Conservation (phyloP, 1,140 invertebrate genomes). For the Ridgeia piscesae region DNA sequence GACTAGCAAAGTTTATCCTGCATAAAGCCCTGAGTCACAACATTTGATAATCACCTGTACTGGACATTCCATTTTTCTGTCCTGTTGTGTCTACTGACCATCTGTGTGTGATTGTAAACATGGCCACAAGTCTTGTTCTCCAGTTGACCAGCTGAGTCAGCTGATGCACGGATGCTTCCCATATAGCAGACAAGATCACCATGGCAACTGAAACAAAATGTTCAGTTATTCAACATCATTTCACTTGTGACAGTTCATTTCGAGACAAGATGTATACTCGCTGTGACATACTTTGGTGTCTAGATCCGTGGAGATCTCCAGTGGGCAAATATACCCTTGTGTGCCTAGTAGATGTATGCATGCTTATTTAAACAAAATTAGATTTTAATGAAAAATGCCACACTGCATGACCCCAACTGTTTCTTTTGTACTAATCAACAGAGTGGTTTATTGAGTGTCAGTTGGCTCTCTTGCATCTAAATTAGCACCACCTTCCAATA, state of each 20-base stretch:
- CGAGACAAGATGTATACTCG: background rate
- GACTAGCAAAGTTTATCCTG: no score
- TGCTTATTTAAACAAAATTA: no score
- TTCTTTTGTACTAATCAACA: no score
- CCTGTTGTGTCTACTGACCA: background rate
- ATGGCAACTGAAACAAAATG: background rate
- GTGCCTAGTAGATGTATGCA: no score
- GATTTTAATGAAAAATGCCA: no score
- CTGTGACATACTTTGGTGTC: background rate
- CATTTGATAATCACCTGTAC: background rate
- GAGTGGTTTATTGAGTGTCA: no score
- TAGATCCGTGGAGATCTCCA: background rate
- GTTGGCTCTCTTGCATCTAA: no score
- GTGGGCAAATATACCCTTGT: no score
- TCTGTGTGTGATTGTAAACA: background rate
- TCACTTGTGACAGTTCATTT: background rate
- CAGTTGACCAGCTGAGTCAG: background rate
- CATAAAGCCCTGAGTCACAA: no score
- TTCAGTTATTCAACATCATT: background rate
- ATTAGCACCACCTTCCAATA: no score
- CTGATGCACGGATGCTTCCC: background rate
- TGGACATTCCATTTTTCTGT: background rate
- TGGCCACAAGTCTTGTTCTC: background rate
- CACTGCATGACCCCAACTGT: no score
- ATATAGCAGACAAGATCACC: background rate